These are phyloP conservation scores for Cuculus canorus DNA, from an alignment of 2,797 vertebrate genomes.

Conservation along the genomic window DNA sequence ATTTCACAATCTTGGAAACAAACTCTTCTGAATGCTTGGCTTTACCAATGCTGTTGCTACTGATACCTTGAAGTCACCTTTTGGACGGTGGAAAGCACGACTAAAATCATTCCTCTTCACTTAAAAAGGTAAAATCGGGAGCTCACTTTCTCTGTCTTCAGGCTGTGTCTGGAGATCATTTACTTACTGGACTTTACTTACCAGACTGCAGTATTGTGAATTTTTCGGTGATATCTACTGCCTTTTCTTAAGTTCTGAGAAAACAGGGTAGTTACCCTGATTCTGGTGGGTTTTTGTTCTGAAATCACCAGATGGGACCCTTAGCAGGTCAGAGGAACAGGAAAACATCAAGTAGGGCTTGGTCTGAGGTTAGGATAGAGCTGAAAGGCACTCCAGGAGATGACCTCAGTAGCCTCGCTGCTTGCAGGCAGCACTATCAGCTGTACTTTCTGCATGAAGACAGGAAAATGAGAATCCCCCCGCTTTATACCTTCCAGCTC, in stretches of 20 bases:
- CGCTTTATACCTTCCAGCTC: background rate
- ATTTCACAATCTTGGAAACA: background rate
- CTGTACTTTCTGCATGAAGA: background rate
- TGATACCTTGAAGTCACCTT: background rate
- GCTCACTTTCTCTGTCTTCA: background rate
- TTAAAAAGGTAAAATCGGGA: background rate
- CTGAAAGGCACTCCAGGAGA: background rate
- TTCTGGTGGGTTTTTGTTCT: background rate
- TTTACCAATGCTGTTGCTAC: background rate
- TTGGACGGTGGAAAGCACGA: background rate
- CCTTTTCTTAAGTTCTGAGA: background rate
- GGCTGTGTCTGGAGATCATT: background rate
- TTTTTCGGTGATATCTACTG: background rate
- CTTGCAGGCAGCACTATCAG: background rate
- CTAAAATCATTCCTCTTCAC: background rate
- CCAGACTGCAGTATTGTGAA: background rate
- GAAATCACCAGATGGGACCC: accelerated
- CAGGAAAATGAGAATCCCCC: background rate
- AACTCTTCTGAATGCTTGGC: background rate
- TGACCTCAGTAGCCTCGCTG: background rate
- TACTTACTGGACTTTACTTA: background rate
- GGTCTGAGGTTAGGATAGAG: background rate
- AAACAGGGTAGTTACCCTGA: background rate
- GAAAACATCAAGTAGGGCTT: background rate
- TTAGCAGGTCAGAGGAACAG: background rate